Evolutionary conservation across 2,888 invertebrate genomes (phyloP).

Genomic region (Fabriciana adippe): DNA sequence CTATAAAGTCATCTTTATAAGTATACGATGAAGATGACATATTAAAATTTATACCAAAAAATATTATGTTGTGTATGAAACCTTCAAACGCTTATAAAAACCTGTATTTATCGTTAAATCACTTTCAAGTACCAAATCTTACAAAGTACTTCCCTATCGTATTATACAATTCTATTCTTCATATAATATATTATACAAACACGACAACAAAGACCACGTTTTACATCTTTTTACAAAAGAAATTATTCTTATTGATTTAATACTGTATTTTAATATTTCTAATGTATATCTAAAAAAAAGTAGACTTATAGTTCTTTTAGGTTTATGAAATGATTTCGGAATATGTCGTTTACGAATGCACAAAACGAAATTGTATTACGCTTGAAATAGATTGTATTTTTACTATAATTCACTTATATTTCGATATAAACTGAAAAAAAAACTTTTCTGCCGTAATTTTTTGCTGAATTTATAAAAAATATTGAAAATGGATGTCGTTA

Average conservation of each 20-base stretch:
- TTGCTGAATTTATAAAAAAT: background rate
- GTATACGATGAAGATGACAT: no score
- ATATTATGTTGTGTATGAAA: background rate
- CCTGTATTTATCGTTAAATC: background rate
- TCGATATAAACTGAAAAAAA: background rate
- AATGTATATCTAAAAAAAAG: slow-evolving; percentile 13
- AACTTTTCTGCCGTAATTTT: background rate
- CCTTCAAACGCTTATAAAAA: background rate
- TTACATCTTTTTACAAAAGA: slow-evolving; percentile 21
- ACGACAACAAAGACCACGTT: slow-evolving; percentile 16
- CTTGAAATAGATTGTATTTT: slow-evolving; percentile 11
- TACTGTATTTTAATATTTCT: slow-evolving; percentile 18
- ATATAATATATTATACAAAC: slow-evolving; percentile 21
- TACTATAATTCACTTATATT: slow-evolving; percentile 11
- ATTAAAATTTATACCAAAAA: slow-evolving; percentile 5
- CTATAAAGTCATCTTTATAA: no score
- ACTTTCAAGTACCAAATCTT: slow-evolving; percentile 6
- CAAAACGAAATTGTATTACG: slow-evolving; percentile 25
- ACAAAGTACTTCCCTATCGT: slow-evolving; percentile 22
- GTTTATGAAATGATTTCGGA: slow-evolving; percentile 2
- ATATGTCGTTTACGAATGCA: slow-evolving; percentile 24
- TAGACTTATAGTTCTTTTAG: background rate
- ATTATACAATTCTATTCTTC: slow-evolving; percentile 24
- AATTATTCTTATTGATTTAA: slow-evolving; percentile 16
- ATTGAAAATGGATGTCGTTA: background rate